phyloP scores from a whole-genome alignment of 35 echinoderm and acorn worm genomes.

The Lytechinus pictus region DNA sequence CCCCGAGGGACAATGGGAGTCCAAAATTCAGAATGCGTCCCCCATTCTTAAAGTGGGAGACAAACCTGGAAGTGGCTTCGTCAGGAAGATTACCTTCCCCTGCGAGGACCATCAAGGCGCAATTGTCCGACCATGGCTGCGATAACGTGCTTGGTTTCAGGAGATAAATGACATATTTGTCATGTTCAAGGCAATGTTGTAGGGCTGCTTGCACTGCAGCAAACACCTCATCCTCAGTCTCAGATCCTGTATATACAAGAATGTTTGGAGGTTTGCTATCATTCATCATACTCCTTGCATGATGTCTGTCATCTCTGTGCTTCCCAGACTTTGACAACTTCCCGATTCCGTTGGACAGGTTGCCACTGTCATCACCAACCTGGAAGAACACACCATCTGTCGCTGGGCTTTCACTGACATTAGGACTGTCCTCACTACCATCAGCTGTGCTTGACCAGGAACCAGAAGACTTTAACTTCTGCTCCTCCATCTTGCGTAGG shows the following conservation, averaged over 20 bases:
- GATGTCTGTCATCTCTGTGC: conserved; percentile 30
- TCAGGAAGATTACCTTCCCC: background rate
- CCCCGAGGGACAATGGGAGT: conserved; percentile 41
- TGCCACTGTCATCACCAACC: background rate
- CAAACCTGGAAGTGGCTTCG: conserved; percentile 41
- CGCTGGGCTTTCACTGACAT: background rate
- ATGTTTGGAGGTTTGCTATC: conserved; percentile 82
- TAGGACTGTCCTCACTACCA: background rate
- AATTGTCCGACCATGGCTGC: conserved; percentile 94
- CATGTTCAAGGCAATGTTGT: conserved; percentile 71
- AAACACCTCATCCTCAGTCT: conserved; percentile 48
- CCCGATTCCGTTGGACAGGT: conserved; percentile 31
- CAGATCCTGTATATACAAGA: conserved; percentile 69
- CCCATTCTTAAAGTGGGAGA: conserved; percentile 53
- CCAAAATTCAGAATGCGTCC: conserved; percentile 65
- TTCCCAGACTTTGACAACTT: background rate
- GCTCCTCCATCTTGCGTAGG: conserved; percentile 71
- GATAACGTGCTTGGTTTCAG: conserved; percentile 65
- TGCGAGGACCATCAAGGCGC: conserved; percentile 66
- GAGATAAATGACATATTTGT: conserved; percentile 90
- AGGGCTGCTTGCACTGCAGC: conserved; percentile 54
- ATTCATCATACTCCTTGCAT: background rate
- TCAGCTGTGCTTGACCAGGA: conserved; percentile 40
- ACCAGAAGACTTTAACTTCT: conserved; percentile 38
- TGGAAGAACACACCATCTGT: conserved; percentile 19